Conservation (phyloP, 1,140 invertebrate species). For the Drosophila tropicalis region DNA sequence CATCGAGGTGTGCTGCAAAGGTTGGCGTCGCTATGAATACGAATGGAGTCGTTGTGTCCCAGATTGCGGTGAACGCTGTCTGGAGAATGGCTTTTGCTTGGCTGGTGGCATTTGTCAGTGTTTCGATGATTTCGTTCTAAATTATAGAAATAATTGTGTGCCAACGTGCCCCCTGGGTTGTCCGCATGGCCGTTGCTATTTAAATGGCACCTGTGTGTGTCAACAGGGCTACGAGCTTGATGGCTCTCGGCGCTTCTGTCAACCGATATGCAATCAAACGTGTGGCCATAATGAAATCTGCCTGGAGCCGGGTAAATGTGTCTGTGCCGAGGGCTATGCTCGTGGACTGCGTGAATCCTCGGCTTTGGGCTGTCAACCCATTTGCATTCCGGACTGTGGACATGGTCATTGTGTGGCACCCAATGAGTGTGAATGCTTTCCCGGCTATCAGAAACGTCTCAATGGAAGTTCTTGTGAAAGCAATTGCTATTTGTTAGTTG, state of each 20-base stretch:
- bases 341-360: slow-evolving; percentile 68
- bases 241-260: slow-evolving; percentile 84
- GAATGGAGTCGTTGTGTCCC: slow-evolving; percentile 85
- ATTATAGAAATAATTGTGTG: slow-evolving; percentile 77
- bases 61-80: slow-evolving; percentile 85
- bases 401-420: slow-evolving; percentile 86
- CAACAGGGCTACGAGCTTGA: slow-evolving; percentile 86
- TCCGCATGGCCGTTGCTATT: slow-evolving; percentile 81
- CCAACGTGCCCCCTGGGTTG: slow-evolving; percentile 77
- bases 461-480: slow-evolving; percentile 66
- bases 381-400: slow-evolving; percentile 84
- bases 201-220: slow-evolving; percentile 85
- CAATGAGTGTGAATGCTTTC: slow-evolving; percentile 86
- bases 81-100: slow-evolving; percentile 85
- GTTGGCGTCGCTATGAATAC: slow-evolving; percentile 86
- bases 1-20: slow-evolving; percentile 86
- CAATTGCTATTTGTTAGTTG: slow-evolving; percentile 68
- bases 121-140: slow-evolving; percentile 85
- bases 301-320: slow-evolving; percentile 85
- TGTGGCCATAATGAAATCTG: slow-evolving; percentile 84
- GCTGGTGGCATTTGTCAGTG: slow-evolving; percentile 86
- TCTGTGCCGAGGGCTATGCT: slow-evolving; percentile 86
- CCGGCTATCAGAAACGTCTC: slow-evolving; percentile 57
- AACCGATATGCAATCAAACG: slow-evolving; percentile 83
- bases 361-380: slow-evolving; percentile 71